A percentile compares a stretch with the other conserved stretches of the same genome.
These are phyloP conservation scores for Exaiptasia diaphana DNA, from an alignment of 64 coral and sea anemone genomes.

Conservation along the genomic window DNA sequence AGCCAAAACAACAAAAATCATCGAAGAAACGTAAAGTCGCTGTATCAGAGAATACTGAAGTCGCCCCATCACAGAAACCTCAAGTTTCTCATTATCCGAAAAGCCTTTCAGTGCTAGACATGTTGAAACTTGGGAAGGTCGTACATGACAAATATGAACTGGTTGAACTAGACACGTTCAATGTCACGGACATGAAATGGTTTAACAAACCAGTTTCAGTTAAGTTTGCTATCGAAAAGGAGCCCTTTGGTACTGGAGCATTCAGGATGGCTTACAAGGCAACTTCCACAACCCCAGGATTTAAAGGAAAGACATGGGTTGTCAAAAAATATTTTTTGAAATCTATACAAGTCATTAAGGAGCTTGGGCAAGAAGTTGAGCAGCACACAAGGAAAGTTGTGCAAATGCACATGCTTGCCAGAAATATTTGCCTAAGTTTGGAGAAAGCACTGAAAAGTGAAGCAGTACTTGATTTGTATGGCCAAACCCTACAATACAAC, in stretches of 20 bases:
- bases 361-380: conserved; percentile 33
- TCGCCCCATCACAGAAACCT: background rate
- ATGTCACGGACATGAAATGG: conserved; percentile 29
- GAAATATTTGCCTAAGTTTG: conserved; percentile 23
- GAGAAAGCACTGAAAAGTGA: conserved; percentile 1
- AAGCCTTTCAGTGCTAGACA: conserved; percentile 51
- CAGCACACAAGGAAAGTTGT: conserved; percentile 53
- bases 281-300: conserved; percentile 30
- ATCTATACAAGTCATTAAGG: conserved; percentile 11
- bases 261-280: conserved; percentile 68
- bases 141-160: background rate
- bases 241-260: conserved; percentile 52
- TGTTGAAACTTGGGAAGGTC: conserved; percentile 55
- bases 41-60: background rate
- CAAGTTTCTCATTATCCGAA: conserved; percentile 5
- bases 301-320: conserved; percentile 37
- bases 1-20: background rate
- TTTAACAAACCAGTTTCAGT: background rate
- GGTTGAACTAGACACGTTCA: conserved; percentile 34
- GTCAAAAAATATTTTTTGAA: conserved; percentile 35
- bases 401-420: conserved; percentile 58
- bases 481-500: conserved; percentile 16
- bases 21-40: background rate
- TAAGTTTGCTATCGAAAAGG: conserved; percentile 42
- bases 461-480: conserved; percentile 24